Base-by-base conservation (phyloP, 2,888 invertebrate species). In the Sarcophaga rosellei region DNA sequence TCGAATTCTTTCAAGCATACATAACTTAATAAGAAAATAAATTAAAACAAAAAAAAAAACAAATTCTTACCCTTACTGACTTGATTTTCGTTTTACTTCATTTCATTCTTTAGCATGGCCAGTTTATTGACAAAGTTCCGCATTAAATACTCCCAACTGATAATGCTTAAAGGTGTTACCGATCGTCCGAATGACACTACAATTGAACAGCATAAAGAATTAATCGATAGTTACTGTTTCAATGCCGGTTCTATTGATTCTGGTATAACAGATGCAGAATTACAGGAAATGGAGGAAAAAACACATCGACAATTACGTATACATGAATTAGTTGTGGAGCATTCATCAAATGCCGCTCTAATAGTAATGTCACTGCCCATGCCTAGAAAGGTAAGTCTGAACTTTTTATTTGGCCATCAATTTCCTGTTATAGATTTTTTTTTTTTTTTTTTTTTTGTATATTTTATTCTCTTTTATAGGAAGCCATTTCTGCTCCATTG, bases 361-460 rank as follows among this genome's bases (percentile, higher is more conserved):
- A 95, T 99, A 89, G 98, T 99, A 79, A 98, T 99, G 99, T 99
- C 96, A 94, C 94, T 99, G 87, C 99, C 99, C 45, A 97, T 99
- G 96, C 98, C 99, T 1, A 95, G 98, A 88, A 98, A 95, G 94
- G 97, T 95, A 92, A 93, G 88, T 74, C 44, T 66, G 21, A 66
- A 68, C n/a, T 44, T 1, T 10, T n/a, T 35, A 15, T 12, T 5
- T 53, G 5, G 65, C 20, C 44, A 17, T 45, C 47, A 25, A 21
- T 59, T 12, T 25, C 23, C 23, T 44, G 15, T 74, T 65, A 44
- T 62, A 35, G 3, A 65, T 79, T 57, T 65, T 0, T 53, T 73
- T 21, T 23, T 8, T 0, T 53, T 73, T 21, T 23, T 8, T 20
- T n/a, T 10, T 17, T 79, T 63, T 17, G 0, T 15, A 15, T 57